Evolutionary conservation across 2,113 vertebrate species (phyloP).

Genomic region (Rhegmatorhina hoffmannsi): DNA sequence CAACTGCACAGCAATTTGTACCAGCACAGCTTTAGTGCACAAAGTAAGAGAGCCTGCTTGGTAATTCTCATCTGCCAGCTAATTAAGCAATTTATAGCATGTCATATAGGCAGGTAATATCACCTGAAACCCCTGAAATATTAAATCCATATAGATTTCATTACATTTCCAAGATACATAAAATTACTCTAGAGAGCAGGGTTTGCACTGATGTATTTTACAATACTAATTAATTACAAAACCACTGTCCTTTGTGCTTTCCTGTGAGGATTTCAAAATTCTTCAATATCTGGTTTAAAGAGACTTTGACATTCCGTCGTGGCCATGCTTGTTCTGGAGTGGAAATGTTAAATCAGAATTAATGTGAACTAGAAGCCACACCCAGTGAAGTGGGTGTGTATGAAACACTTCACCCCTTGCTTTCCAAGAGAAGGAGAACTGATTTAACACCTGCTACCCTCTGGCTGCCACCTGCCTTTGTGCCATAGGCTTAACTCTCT

Average conservation of each 20-base stretch:
- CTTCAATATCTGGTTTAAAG: not conserved
- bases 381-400: not conserved
- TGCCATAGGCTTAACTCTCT: not conserved
- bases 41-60: not conserved
- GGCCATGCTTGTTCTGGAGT: not conserved
- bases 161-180: not conserved
- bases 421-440: not conserved
- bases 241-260: not conserved
- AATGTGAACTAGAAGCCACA: not conserved
- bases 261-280: not conserved
- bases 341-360: not conserved
- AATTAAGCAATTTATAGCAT: slow-evolving; percentile 1
- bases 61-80: not conserved
- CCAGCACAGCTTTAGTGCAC: not conserved
- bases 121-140: not conserved
- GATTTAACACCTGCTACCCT: not conserved
- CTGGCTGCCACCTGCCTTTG: not conserved
- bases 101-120: not conserved
- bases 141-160: not conserved
- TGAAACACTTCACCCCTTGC: not conserved
- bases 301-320: not conserved
- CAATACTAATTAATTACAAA: not conserved
- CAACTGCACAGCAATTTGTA: not conserved
- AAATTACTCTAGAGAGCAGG: not conserved
- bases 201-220: not conserved